Percentiles rank a stretch among this genome's conserved stretches.
Conservation (phyloP, 2,113 vertebrate genomes). For the Edolisoma coerulescens region DNA sequence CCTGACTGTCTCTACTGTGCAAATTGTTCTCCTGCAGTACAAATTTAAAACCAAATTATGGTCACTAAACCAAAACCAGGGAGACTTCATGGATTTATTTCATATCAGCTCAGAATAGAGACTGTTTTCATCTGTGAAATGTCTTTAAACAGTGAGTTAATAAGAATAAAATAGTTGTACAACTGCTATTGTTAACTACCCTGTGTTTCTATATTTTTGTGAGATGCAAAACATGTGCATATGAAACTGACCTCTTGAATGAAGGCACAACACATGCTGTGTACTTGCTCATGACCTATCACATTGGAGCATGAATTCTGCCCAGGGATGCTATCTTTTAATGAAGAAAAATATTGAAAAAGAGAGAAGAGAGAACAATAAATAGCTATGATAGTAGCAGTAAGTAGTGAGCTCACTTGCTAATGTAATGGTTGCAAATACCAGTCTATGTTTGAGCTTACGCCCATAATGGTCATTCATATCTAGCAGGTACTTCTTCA, state of each 20-base stretch:
- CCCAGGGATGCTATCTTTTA: neutral
- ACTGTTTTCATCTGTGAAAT: neutral
- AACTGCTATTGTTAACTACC: neutral
- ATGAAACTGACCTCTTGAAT: neutral
- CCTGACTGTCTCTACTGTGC: neutral
- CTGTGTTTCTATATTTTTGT: neutral
- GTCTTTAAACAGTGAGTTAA: neutral
- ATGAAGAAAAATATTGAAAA: neutral
- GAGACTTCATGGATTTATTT: neutral
- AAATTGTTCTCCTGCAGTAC: neutral
- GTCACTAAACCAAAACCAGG: neutral
- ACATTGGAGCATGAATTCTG: neutral
- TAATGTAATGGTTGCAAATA: neutral
- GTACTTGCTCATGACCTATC: neutral
- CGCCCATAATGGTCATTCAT: neutral
- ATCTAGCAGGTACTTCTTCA: neutral
- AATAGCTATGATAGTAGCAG: neutral
- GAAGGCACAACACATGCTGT: neutral
- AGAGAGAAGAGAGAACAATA: neutral
- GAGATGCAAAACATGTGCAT: neutral
- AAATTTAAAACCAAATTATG: neutral
- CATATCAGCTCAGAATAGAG: neutral
- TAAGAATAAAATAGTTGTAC: neutral
- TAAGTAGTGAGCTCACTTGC: fast-evolving
- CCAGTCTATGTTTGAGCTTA: neutral